Percentiles rank a stretch among this genome's conserved stretches.
phyloP scores from a whole-genome alignment of 2,113 vertebrate species.

The Chaetodon auriga region DNA sequence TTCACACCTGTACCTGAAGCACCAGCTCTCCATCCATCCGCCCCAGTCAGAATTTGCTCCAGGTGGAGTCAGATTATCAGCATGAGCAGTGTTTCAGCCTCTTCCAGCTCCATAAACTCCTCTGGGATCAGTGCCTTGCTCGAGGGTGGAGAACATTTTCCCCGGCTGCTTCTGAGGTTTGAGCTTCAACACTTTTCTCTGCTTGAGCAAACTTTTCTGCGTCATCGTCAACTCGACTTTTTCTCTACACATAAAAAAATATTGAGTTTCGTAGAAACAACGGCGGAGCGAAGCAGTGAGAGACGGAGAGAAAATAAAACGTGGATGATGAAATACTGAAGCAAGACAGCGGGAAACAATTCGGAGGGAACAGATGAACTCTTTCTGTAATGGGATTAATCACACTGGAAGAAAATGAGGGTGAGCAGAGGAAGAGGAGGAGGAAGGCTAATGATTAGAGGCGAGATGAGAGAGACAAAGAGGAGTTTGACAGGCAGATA shows the following conservation, averaged over 20 bases:
- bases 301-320: neutral
- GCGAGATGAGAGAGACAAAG: constrained; percentile 22
- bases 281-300: neutral
- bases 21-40: no score
- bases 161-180: neutral
- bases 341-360: constrained; percentile 3
- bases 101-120: no score
- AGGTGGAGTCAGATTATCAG: no score
- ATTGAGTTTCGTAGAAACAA: neutral
- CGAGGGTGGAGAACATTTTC: no score
- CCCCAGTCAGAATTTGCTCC: no score
- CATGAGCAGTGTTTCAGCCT: no score
- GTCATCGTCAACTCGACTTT: neutral
- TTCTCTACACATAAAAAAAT: neutral
- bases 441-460: constrained; percentile 7
- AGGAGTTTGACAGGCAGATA: constrained; percentile 43
- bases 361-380: neutral
- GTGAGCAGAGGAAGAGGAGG: neutral
- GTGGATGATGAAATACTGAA: constrained; percentile 31
- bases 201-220: neutral
- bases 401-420: constrained; percentile 2
- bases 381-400: constrained; percentile 28
- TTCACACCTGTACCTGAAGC: no score
- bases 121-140: no score
- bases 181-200: neutral